These are phyloP conservation scores for Microplitis demolitor DNA, from an alignment of 1,140 invertebrate species.

Conservation along the genomic window DNA sequence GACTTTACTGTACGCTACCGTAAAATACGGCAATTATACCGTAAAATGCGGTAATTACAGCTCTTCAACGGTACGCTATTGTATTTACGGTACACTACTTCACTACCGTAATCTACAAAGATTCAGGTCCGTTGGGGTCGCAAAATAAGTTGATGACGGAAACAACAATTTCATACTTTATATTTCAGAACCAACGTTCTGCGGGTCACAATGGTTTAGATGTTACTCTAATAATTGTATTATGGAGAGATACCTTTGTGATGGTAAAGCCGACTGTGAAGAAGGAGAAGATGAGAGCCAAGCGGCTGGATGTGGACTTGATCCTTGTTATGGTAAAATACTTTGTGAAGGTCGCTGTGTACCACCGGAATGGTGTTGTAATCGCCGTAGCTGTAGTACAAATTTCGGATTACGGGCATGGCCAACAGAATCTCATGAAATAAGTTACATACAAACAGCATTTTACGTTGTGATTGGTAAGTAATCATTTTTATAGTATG, in stretches of 20 bases:
- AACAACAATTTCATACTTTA: background rate
- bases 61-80: too few relatives aligned
- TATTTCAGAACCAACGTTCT: conserved; percentile 27
- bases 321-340: conserved; percentile 59
- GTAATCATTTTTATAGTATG: conserved; percentile 4
- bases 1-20: too few relatives aligned
- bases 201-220: conserved; percentile 33
- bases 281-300: conserved; percentile 63
- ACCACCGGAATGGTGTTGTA: conserved; percentile 61
- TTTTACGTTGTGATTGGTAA: conserved; percentile 58
- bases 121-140: too few relatives aligned
- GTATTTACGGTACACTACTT: too few relatives aligned
- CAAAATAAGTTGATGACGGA: background rate
- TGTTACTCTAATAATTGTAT: conserved; percentile 60
- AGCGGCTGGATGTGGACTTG: conserved; percentile 55
- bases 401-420: conserved; percentile 38
- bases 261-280: conserved; percentile 68
- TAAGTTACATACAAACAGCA: conserved; percentile 57
- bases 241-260: conserved; percentile 67
- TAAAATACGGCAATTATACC: too few relatives aligned
- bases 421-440: conserved; percentile 39
- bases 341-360: conserved; percentile 62
- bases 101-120: too few relatives aligned
- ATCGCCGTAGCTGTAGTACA: conserved; percentile 42
- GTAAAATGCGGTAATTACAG: too few relatives aligned